Evolutionary conservation across 92 coral and sea anemone genomes (phyloP).

Genomic region (Nematostella vectensis): DNA sequence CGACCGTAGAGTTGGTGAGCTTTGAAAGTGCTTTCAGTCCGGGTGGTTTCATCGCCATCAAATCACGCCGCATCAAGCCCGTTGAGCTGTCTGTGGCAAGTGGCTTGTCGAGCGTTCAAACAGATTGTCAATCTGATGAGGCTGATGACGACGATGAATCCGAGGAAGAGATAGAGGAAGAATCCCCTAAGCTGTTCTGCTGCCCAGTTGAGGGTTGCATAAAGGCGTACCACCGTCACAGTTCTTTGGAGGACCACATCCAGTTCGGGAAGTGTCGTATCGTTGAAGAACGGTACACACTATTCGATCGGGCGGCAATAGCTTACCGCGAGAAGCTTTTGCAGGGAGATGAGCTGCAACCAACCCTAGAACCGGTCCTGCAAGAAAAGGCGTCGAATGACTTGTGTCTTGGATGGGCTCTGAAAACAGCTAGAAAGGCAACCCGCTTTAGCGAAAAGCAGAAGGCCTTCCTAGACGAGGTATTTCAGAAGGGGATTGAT

Average conservation of each 20-base stretch:
- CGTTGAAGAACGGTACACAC: not conserved
- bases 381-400: not conserved
- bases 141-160: not conserved
- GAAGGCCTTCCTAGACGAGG: conserved; percentile 5
- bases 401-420: conserved; percentile 7
- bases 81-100: not conserved
- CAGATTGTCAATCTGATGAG: no score
- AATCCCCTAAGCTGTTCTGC: conserved; percentile 5
- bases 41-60: not conserved
- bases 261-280: conserved; percentile 10
- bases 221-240: conserved; percentile 2
- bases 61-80: not conserved
- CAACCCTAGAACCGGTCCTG: not conserved
- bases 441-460: conserved; percentile 8
- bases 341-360: not conserved
- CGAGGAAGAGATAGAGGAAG: no score
- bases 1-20: not conserved
- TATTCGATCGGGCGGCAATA: conserved; percentile 7
- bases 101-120: no score
- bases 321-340: conserved; percentile 8
- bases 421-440: not conserved
- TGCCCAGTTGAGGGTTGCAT: conserved; percentile 12
- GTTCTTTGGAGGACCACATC: conserved; percentile 6
- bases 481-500: not conserved
- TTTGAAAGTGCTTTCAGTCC: not conserved